A percentile compares a stretch with the other conserved stretches of the same genome.
phyloP scores from a whole-genome alignment of 2,113 vertebrate species.

The Tragulus kanchil region DNA sequence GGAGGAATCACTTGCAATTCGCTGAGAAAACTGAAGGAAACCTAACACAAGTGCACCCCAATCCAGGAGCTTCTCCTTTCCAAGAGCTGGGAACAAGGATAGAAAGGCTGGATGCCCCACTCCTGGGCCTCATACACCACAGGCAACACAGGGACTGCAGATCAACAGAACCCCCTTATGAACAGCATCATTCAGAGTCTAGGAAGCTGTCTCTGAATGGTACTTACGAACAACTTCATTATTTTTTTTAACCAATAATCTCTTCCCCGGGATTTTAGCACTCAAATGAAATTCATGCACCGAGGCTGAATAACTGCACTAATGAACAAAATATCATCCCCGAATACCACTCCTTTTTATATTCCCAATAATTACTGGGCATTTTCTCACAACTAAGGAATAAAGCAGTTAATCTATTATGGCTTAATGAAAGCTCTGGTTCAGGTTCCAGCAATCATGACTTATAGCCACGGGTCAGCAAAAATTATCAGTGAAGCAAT shows the following conservation, averaged over 20 bases:
- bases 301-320: neutral
- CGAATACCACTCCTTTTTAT: neutral
- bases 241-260: neutral
- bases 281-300: conserved; percentile 42
- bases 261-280: conserved; percentile 44
- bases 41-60: neutral
- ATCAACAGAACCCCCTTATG: neutral
- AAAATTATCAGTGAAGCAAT: conserved; percentile 65
- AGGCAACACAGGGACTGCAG: neutral
- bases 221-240: neutral
- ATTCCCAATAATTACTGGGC: neutral
- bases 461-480: conserved; percentile 52
- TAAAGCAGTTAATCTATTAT: neutral
- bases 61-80: neutral
- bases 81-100: neutral
- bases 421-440: conserved; percentile 25
- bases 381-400: conserved; percentile 28
- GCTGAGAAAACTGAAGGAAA: neutral
- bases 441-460: conserved; percentile 14
- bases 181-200: neutral
- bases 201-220: neutral
- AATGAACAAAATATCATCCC: conserved; percentile 2
- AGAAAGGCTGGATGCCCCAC: too few relatives aligned
- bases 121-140: fast-evolving
- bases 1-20: neutral